Conservation (phyloP, 2,113 vertebrate species). For the Amphiprion percula region DNA sequence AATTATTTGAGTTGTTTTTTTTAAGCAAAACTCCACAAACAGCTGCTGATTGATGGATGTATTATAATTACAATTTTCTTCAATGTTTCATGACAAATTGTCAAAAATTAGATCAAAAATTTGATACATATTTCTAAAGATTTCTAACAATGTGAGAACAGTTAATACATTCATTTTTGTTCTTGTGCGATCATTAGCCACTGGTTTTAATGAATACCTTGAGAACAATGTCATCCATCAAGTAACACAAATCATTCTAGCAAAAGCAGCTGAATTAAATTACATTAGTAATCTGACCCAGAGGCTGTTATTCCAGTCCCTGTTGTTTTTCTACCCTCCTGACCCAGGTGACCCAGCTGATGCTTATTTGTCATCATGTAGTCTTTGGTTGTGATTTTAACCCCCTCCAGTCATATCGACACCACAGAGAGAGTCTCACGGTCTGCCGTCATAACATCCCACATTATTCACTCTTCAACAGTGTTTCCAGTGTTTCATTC, state of each 20-base stretch:
- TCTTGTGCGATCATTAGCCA: background rate
- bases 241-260: background rate
- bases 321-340: conserved; percentile 21
- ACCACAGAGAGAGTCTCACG: conserved; percentile 62
- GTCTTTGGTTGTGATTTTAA: conserved; percentile 80
- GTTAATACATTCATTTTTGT: background rate
- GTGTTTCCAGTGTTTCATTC: background rate
- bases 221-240: background rate
- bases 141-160: background rate
- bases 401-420: conserved; percentile 64
- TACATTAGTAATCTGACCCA: background rate
- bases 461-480: conserved; percentile 3
- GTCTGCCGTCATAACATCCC: conserved; percentile 30
- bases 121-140: background rate
- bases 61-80: background rate
- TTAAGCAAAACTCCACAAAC: conserved; percentile 1
- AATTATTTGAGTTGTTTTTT: conserved; percentile 39
- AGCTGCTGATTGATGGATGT: background rate
- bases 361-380: conserved; percentile 55
- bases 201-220: background rate
- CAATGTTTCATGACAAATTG: conserved; percentile 15
- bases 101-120: background rate
- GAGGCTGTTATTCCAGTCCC: background rate
- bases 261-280: conserved; percentile 21
- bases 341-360: conserved; percentile 55